phyloP scores from a whole-genome alignment of 2,888 invertebrate genomes.

The Ptychoptera albimana region DNA sequence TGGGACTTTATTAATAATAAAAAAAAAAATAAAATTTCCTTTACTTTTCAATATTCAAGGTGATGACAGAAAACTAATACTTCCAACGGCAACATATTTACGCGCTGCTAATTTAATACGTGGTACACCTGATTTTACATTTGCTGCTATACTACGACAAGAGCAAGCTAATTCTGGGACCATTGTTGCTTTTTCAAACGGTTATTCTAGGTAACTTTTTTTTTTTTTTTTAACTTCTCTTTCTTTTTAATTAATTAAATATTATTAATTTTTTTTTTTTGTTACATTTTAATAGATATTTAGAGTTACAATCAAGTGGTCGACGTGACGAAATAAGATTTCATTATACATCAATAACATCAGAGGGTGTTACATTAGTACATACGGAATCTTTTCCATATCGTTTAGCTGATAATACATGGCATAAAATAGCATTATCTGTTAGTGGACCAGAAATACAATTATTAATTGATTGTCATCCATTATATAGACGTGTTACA shows the following conservation, averaged over 20 bases:
- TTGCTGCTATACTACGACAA: constrained; percentile 60
- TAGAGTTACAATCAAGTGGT: constrained; percentile 84
- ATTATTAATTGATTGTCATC: constrained; percentile 74
- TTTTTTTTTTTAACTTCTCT: background rate
- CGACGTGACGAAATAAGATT: constrained; percentile 72
- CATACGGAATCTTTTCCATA: constrained; percentile 78
- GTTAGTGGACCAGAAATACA: constrained; percentile 72
- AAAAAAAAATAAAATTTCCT: background rate
- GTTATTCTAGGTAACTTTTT: constrained; percentile 47
- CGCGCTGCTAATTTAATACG: constrained; percentile 52
- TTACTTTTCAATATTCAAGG: constrained; percentile 8
- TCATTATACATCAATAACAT: constrained; percentile 46
- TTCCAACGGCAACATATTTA: constrained; percentile 22
- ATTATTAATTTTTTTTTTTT: background rate
- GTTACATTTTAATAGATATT: constrained; percentile 43
- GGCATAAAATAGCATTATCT: constrained; percentile 75
- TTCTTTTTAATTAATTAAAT: no score
- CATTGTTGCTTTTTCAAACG: constrained; percentile 67
- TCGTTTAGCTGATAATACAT: constrained; percentile 70
- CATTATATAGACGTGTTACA: constrained; percentile 64
- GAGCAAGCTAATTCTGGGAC: constrained; percentile 70
- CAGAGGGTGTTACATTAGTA: constrained; percentile 43
- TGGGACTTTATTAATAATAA: no score
- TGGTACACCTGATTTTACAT: constrained; percentile 61
- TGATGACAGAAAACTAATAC: constrained; percentile 12